Percentiles rank a stretch among this genome's conserved stretches.
These are phyloP conservation scores for Leptinotarsa undecemlineata DNA, from an alignment of 1,140 invertebrate species.

Conservation along the genomic window DNA sequence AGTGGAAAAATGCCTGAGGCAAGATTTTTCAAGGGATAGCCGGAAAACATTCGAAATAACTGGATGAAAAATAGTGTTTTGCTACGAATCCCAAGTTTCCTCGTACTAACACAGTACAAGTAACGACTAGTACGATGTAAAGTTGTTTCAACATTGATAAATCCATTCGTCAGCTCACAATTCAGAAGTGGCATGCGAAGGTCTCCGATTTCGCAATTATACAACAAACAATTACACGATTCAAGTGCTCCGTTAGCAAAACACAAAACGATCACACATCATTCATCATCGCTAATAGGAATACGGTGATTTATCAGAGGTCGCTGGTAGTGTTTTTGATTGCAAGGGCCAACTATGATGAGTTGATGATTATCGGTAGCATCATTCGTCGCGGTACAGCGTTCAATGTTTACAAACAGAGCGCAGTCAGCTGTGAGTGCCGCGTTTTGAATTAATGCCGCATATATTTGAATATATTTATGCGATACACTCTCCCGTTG, in stretches of 20 bases:
- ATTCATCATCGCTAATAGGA: constrained; percentile 3
- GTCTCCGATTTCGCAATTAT: neutral
- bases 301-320: constrained; percentile 12
- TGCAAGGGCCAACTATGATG: constrained; percentile 25
- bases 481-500: constrained; percentile 36
- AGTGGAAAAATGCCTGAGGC: too few species aligned
- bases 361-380: constrained; percentile 30
- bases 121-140: too few species aligned
- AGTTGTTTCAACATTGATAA: neutral
- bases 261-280: constrained; percentile 7
- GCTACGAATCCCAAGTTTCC: too few species aligned
- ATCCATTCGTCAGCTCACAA: neutral
- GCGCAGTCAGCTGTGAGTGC: constrained; percentile 55
- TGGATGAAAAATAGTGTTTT: too few species aligned
- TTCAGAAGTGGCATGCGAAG: constrained; percentile 4
- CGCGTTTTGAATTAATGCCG: constrained; percentile 67
- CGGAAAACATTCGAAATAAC: too few species aligned
- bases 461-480: constrained; percentile 70
- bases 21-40: too few species aligned
- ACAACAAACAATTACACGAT: neutral
- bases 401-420: constrained; percentile 54
- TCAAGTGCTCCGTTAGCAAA: neutral
- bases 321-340: constrained; percentile 11
- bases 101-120: too few species aligned
- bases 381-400: constrained; percentile 37